These are phyloP conservation scores for Alethe diademata DNA, from an alignment of 2,113 vertebrate species.

Conservation along the genomic window DNA sequence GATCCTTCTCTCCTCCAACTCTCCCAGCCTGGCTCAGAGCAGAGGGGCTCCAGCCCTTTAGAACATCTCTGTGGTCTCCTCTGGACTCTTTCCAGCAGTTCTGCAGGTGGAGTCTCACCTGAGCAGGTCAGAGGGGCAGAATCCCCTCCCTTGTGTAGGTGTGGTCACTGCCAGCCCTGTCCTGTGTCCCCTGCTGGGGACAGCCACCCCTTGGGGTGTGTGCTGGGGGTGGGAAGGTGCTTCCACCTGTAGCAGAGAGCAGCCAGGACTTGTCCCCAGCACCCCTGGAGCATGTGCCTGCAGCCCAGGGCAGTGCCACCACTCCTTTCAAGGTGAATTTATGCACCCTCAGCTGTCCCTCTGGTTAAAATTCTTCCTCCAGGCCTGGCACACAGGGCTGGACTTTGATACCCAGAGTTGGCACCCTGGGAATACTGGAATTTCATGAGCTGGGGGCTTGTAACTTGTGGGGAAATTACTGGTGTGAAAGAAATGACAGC, in stretches of 20 bases:
- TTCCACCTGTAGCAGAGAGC: fast-evolving
- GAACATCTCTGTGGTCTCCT: fast-evolving
- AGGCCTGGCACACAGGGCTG: fast-evolving
- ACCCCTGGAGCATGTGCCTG: not conserved
- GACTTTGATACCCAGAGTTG: not conserved
- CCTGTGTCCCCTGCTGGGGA: not conserved
- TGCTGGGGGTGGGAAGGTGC: not conserved
- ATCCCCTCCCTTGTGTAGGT: not conserved
- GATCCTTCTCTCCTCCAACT: not conserved
- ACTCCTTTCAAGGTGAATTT: not conserved
- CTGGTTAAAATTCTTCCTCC: not conserved
- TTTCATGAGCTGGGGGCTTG: not conserved
- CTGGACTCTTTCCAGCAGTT: not conserved
- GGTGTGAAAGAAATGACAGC: not conserved
- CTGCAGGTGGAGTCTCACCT: not conserved
- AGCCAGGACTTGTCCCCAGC: not conserved
- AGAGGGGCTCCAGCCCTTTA: not conserved
- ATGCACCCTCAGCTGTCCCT: not conserved
- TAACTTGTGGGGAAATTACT: not conserved
- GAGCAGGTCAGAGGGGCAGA: not conserved
- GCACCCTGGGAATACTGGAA: not conserved
- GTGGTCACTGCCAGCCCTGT: not conserved
- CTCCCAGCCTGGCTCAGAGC: not conserved
- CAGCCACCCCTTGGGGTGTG: not conserved
- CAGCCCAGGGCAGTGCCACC: not conserved